These are phyloP conservation scores for Myrmecobius fasciatus DNA, from an alignment of 2,113 vertebrate species.

Conservation along the genomic window DNA sequence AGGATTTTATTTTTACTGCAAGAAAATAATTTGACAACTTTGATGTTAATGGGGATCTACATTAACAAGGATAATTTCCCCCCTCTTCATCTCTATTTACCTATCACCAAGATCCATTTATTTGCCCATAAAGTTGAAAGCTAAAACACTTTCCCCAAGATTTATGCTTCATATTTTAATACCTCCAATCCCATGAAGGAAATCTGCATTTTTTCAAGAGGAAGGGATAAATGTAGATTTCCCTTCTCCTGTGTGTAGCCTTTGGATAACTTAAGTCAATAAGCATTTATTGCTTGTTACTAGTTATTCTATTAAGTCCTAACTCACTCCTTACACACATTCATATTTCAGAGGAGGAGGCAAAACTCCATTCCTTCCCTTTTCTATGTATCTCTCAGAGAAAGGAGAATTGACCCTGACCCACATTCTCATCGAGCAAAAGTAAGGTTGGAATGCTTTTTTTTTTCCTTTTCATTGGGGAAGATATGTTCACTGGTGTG, in stretches of 20 bases:
- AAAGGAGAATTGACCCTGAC: neutral
- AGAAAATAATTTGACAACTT: too few relatives aligned
- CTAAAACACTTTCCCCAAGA: neutral
- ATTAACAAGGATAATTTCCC: neutral
- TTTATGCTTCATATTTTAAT: neutral
- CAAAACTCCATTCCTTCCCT: neutral
- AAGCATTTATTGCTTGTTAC: neutral
- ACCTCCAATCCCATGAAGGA: neutral
- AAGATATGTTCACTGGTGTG: neutral
- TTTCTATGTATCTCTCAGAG: neutral
- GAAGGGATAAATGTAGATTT: neutral
- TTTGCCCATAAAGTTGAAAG: neutral
- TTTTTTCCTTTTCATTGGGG: neutral
- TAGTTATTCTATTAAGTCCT: neutral
- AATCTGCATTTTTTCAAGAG: neutral
- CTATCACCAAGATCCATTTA: neutral
- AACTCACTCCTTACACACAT: neutral
- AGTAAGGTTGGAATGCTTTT: neutral
- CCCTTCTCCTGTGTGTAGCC: neutral
- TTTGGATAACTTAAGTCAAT: neutral
- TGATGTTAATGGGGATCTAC: neutral
- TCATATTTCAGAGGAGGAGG: neutral
- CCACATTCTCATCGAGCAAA: neutral
- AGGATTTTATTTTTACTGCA: too few relatives aligned
- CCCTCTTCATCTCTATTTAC: neutral